These are phyloP conservation scores for Orius laevigatus DNA, from an alignment of 1,140 invertebrate species.

Conservation along the genomic window DNA sequence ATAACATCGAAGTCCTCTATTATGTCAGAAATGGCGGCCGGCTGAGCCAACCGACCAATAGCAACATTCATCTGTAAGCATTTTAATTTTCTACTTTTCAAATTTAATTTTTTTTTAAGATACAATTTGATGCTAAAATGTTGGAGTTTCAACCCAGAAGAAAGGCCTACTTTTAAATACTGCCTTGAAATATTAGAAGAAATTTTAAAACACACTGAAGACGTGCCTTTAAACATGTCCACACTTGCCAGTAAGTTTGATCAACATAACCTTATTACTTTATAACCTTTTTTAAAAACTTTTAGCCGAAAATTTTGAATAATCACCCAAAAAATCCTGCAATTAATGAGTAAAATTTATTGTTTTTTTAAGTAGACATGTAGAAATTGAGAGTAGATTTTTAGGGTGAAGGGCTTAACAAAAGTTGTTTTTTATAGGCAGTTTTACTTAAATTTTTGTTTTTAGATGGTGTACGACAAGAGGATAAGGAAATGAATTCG, in stretches of 20 bases:
- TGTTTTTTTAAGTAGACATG: neutral
- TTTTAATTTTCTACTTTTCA: neutral
- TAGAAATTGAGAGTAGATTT: neutral
- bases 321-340: neutral
- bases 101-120: slow-evolving; percentile 31
- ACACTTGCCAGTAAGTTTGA: neutral
- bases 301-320: neutral
- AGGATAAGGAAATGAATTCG: slow-evolving; percentile 8
- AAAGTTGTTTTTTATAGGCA: neutral
- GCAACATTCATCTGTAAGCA: slow-evolving; percentile 59
- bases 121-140: slow-evolving; percentile 60
- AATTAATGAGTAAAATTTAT: slow-evolving; percentile 9
- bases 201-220: slow-evolving; percentile 2
- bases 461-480: slow-evolving; percentile 15
- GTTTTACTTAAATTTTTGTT: slow-evolving; percentile 4
- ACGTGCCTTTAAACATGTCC: slow-evolving; percentile 2
- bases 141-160: slow-evolving; percentile 57
- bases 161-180: slow-evolving; percentile 59
- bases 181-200: slow-evolving; percentile 47
- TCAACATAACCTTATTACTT: neutral
- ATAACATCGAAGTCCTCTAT: slow-evolving; percentile 79
- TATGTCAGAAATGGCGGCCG: slow-evolving; percentile 75
- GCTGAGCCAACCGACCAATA: slow-evolving; percentile 61
- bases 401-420: neutral
- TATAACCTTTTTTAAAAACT: neutral